phyloP scores from a whole-genome alignment of 2,888 invertebrate species.

The Lypha dubia region DNA sequence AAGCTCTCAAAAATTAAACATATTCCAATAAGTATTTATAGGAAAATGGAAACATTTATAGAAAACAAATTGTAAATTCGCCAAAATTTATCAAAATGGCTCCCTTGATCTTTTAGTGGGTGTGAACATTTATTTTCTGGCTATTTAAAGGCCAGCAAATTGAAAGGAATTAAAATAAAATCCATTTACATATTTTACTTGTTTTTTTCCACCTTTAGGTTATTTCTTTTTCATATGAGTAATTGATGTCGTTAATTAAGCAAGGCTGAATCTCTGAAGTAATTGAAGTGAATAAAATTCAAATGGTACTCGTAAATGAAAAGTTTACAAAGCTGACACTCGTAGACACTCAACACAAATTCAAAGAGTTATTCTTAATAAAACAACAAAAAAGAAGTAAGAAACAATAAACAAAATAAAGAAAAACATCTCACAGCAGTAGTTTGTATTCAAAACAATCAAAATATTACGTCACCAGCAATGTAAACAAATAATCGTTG shows the following conservation, averaged over 20 bases:
- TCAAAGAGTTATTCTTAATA: constrained; percentile 32
- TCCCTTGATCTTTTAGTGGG: no score
- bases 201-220: background rate
- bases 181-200: background rate
- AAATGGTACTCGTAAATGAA: constrained; percentile 3
- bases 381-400: no score
- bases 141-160: constrained; percentile 42
- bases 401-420: background rate
- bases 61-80: no score
- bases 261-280: constrained; percentile 54
- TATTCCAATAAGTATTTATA: no score
- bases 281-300: constrained; percentile 12
- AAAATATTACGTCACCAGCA: constrained; percentile 4
- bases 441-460: constrained; percentile 1
- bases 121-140: constrained; percentile 27
- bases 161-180: no score
- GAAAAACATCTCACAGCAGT: constrained; percentile 15
- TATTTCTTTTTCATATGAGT: constrained; percentile 24
- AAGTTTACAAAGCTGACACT: constrained; percentile 32
- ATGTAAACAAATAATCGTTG: background rate
- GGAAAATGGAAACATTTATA: no score
- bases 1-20: no score
- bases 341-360: background rate
- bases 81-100: no score
- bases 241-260: constrained; percentile 67